These are phyloP conservation scores for Lepeophtheirus nordmannii DNA, from an alignment of 2,888 invertebrate species.

Conservation along the genomic window DNA sequence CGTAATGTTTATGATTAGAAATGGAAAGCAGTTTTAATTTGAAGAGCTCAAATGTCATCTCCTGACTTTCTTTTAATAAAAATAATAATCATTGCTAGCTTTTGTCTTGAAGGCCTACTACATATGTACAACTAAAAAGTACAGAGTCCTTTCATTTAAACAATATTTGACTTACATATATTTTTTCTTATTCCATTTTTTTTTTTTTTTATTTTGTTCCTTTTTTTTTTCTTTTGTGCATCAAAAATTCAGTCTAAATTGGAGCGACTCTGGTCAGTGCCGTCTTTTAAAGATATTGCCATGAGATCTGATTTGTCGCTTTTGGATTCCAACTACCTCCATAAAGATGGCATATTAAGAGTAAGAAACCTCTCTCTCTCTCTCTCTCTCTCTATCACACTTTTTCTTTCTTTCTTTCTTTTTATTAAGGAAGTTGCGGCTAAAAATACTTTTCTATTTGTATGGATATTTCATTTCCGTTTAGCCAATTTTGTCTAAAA, in stretches of 20 bases:
- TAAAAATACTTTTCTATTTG: neutral
- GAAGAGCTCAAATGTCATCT: too few species aligned
- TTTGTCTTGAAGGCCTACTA: too few species aligned
- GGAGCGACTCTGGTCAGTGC: constrained; percentile 21
- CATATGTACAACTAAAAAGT: too few species aligned
- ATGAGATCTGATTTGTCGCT: constrained; percentile 22
- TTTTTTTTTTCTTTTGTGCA: neutral
- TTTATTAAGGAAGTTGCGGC: too few species aligned
- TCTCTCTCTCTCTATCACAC: too few species aligned
- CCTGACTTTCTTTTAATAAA: too few species aligned
- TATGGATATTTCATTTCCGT: neutral
- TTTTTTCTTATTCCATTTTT: neutral
- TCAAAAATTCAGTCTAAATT: constrained; percentile 16
- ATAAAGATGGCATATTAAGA: constrained; percentile 22
- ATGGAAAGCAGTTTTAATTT: too few species aligned
- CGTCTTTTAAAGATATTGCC: constrained; percentile 24
- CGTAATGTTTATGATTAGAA: too few species aligned
- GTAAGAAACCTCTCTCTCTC: constrained; percentile 19
- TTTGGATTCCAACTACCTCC: constrained; percentile 24
- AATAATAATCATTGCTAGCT: too few species aligned
- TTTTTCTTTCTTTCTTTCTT: too few species aligned
- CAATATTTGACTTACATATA: too few species aligned
- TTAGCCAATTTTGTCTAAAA: neutral
- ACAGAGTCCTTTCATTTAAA: too few species aligned
- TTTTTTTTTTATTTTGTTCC: neutral